Conservation (phyloP, 2,888 invertebrate genomes). For the Urechis unicinctus region DNA sequence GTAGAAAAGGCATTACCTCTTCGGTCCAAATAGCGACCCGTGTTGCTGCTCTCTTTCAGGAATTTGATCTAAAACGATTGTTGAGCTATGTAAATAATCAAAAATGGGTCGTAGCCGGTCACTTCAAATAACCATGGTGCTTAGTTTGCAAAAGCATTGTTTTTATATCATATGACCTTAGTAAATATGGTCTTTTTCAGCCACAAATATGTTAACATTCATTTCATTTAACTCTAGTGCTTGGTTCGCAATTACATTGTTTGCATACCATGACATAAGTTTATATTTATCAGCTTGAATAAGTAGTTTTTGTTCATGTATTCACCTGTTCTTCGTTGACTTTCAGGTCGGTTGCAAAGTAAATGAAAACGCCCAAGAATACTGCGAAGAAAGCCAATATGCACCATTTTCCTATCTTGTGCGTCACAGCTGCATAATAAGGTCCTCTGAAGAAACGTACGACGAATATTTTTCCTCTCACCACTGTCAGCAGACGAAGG, state of each 20-base stretch:
- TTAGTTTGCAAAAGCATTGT: no score
- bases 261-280: no score
- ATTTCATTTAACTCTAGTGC: no score
- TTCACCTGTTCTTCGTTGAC: conserved; percentile 37
- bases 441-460: conserved; percentile 22
- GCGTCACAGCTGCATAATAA: conserved; percentile 28
- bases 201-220: no score
- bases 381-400: conserved; percentile 22
- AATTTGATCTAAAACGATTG: conserved; percentile 29
- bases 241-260: no score
- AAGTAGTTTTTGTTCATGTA: no score
- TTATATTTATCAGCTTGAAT: no score
- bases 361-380: conserved; percentile 25
- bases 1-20: conserved; percentile 24
- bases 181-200: no score
- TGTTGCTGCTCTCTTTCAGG: conserved; percentile 26
- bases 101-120: background rate
- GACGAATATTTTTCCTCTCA: conserved; percentile 1
- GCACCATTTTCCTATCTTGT: conserved; percentile 21
- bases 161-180: no score
- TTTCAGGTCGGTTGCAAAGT: conserved; percentile 27
- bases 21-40: conserved; percentile 23
- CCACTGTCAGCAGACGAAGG: no score
- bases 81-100: no score
- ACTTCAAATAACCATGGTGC: conserved; percentile 2